Percentiles rank a stretch among this genome's conserved stretches.
Evolutionary conservation across 2,113 vertebrate genomes (phyloP).

Genomic region (Atractosteus spatula): DNA sequence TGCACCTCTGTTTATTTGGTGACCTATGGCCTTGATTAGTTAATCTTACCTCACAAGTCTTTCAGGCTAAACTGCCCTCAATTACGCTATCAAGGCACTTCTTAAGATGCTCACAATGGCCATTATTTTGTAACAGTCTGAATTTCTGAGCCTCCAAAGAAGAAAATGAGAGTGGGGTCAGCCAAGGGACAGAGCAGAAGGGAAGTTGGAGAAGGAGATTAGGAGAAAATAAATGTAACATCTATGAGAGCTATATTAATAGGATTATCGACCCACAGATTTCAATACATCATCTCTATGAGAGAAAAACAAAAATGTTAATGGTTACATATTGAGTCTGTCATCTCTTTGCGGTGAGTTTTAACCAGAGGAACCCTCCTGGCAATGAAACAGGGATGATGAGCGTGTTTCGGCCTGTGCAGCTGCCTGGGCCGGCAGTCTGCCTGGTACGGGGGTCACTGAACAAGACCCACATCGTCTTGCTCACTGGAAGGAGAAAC

Average conservation of each 20-base stretch:
- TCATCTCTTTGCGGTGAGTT: constrained; percentile 29
- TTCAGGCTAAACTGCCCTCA: constrained; percentile 55
- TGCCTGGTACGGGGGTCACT: neutral
- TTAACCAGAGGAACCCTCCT: constrained; percentile 15
- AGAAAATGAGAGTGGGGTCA: constrained; percentile 75
- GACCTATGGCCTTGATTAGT: constrained; percentile 33
- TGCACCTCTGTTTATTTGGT: constrained; percentile 27
- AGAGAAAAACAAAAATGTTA: constrained; percentile 37
- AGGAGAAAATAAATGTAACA: constrained; percentile 83
- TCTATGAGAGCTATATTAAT: constrained; percentile 83
- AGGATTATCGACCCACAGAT: constrained; percentile 81
- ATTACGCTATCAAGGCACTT: constrained; percentile 59
- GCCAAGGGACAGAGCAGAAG: constrained; percentile 73
- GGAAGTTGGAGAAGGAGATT: constrained; percentile 68
- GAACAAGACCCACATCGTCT: neutral
- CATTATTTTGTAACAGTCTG: constrained; percentile 68
- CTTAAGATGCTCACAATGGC: constrained; percentile 59
- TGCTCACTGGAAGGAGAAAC: too few species aligned
- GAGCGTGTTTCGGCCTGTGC: neutral
- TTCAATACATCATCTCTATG: constrained; percentile 64
- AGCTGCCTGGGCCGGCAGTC: neutral
- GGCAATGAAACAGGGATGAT: neutral
- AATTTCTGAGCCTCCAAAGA: constrained; percentile 55
- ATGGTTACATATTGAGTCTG: constrained; percentile 55
- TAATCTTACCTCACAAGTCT: constrained; percentile 47